Conservation (phyloP, 2,113 vertebrate genomes). For the Tetrao urogallus region DNA sequence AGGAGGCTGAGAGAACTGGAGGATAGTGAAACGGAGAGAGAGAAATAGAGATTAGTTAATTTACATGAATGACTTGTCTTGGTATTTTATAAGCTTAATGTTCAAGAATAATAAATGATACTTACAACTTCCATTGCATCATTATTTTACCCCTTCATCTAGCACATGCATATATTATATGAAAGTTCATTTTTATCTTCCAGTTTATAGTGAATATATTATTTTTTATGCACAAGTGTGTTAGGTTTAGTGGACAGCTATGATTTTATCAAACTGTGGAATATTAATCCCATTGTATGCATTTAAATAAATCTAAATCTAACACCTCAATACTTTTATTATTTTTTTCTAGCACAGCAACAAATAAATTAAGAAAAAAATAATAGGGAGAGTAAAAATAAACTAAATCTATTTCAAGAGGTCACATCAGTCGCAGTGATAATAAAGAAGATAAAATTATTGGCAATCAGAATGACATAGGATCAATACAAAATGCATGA, state of each 20-base stretch:
- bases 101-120: background rate
- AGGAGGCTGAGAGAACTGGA: background rate
- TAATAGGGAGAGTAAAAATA: background rate
- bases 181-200: background rate
- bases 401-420: background rate
- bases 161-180: accelerated
- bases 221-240: background rate
- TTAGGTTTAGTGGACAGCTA: background rate
- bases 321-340: background rate
- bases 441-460: background rate
- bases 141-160: background rate
- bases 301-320: background rate
- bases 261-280: background rate
- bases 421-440: background rate
- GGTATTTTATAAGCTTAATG: background rate
- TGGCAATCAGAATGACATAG: background rate
- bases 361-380: background rate
- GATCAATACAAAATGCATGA: slow-evolving; percentile 27
- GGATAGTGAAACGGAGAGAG: background rate
- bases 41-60: background rate
- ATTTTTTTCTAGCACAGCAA: background rate
- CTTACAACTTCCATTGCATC: background rate
- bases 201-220: background rate
- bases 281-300: background rate
- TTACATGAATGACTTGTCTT: background rate